Evolutionary conservation across 1,140 invertebrate species (phyloP), one percentile per base, ranked within the genome.

Genomic region (Parasteatoda tepidariorum): DNA sequence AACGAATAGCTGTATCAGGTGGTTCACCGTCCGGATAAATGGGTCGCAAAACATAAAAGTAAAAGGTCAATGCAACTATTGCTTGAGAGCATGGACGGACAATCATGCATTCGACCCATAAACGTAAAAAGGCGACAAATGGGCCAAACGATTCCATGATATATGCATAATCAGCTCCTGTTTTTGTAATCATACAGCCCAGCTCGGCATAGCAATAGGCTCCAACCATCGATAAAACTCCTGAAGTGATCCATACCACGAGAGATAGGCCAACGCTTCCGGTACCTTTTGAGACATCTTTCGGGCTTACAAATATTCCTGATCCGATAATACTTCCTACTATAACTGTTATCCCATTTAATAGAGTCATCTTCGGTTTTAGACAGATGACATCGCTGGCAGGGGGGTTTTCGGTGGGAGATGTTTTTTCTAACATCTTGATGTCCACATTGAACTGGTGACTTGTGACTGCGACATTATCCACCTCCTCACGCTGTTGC

Each of bases 81-180:
- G 97, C 97, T 88, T 95, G 96, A 0, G 96, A 97, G 88, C 95
- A 96, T 9, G 97, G 97, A 84, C 97, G 90, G 57, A 99, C 97
- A 85, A 98, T 98, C 93, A 98, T 97, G 86, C 96, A 97, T 88
- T 98, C 97, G 48, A 99, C 96, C 98, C 98, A 99, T 0, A 99
- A 91, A 57, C 97, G 92, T 84, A 87, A 41, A 54, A 87, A 87
- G 6, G 87, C 87, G 6, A 87, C 73, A 30, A 87, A 87, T 22
- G 96, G 95, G 0, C 98, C 98, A 88, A 99, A 98, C 0, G 97
- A 96, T 88, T 95, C 94, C 95, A 97, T 97, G 84, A 98, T 98
- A 89, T 98, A 98, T 0, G 97, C 97, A 90, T 98, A 98, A 90
- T 98, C 97, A 0, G 97, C 97, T 0, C 97, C 97, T 38, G 86